Conservation (phyloP, 2,888 invertebrate species). For the Augochlorella aurata region DNA sequence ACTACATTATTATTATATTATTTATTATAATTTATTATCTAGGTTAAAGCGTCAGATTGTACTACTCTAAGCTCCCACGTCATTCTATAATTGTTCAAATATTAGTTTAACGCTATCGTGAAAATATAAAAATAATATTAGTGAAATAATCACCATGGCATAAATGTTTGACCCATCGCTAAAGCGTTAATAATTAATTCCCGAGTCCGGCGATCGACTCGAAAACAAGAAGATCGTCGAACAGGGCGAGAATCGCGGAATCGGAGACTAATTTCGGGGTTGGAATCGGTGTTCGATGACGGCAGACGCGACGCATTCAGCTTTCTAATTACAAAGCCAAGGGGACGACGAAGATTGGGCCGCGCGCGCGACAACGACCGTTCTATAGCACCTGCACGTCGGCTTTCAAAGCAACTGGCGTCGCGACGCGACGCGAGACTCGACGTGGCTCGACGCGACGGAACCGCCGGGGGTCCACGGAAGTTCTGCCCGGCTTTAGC, state of each 20-base stretch:
- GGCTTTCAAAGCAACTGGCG: slow-evolving; percentile 33
- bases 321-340: neutral
- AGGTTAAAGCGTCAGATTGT: too few relatives aligned
- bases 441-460: neutral
- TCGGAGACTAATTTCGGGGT: neutral
- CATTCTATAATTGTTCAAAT: too few relatives aligned
- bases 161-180: too few relatives aligned
- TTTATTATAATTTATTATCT: too few relatives aligned
- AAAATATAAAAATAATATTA: too few relatives aligned
- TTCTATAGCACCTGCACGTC: slow-evolving; percentile 22
- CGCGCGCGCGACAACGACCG: neutral
- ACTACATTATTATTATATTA: too few relatives aligned
- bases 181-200: too few relatives aligned
- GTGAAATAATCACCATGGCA: too few relatives aligned
- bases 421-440: neutral
- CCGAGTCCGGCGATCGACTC: too few relatives aligned
- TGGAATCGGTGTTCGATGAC: neutral
- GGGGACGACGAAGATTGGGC: slow-evolving; percentile 14
- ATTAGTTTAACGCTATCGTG: too few relatives aligned
- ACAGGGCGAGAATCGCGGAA: neutral
- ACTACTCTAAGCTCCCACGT: too few relatives aligned
- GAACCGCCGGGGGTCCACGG: neutral
- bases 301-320: neutral
- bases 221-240: too few relatives aligned
- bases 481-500: slow-evolving; percentile 15